Base-by-base conservation (phyloP, 2,113 vertebrate species). In the Panthera uncia region DNA sequence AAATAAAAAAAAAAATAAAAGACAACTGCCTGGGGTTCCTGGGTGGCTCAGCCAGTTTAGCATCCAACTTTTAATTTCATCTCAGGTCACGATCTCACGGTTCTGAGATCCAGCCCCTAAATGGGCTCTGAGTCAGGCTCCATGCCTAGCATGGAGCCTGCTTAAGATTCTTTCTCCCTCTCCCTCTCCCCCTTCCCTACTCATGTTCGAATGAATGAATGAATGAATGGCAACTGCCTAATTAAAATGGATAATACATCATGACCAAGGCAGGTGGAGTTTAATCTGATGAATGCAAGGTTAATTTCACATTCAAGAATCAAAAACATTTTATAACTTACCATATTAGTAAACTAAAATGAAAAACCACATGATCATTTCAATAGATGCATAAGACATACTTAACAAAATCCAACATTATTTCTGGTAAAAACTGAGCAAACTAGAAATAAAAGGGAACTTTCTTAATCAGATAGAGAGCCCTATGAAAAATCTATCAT, bases 341-440 rank as follows among this genome's bases (percentile, higher is more conserved):
- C 48, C 61, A 29, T 80, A 88, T 88, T 87, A 78, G 71, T 52
- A 73, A 82, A 68, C 48, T 78, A 95, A 95, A 95, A 68, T 61
- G 80, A 94, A 89, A 81, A 48, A 33, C 15, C 73, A 88, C 38
- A 36, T 57, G 38, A 69, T 48, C 50, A 36, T 57, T 50, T 69
- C 36, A 69, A 69, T 36, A 80, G 29, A 68, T 94, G 38, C 65
- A 55, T 41, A 68, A 65, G 73, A 81, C 31, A 45, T 21, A 61
- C 23, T 73, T 50, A 25, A 38, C 55, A 74, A 74, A 71, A 89
- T 82, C 33, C 66, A 82, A 74, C 19, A 65, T 38, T 38, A 92
- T 23, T 79, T 85, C 61, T 79, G 48, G 36, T 61, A 89, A 95
- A 65, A 68, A 48, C 36, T 31, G 11, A 84, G 31, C 36, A 68